Evolutionary conservation across 2,113 vertebrate genomes (phyloP), one percentile per base, ranked within the genome.

Genomic region (Cryptotis parvus): DNA sequence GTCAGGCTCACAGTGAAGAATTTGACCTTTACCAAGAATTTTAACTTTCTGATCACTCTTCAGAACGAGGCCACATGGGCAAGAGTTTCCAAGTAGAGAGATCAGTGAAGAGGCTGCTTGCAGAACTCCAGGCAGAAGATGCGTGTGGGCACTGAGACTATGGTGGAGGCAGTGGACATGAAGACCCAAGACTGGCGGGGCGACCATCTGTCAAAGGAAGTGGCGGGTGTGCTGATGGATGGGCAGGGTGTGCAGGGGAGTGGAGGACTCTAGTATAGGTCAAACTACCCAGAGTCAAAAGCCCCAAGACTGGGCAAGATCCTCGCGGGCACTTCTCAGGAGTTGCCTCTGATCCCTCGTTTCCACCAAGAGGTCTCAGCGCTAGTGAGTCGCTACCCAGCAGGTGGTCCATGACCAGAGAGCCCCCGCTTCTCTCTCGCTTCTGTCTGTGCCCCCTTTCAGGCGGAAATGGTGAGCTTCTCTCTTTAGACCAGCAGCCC

Each of bases 341-440:
- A 43, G 33, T 7, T 74, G 87, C 16, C 16, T 26, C 37, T 35
- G n/a, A 27, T 11, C 14, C 41, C 18, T 70, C 49, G 27, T 4
- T 41, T 77, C 26, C 22, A 58, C 55, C 55, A 22, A 20, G 6
- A 58, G 22, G 55, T 58, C 22, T 6, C 18, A 6, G 55, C 24
- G 55, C 55, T 20, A 22, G 55, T 26, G 14, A 2, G 49, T n/a
- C 87, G 37, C 37, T 7, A 27, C 26, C 14, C 65, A 84, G 43
- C 45, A 33, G 8, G 3, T 45, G 82, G 22, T 22, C 15, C 1
- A 12, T 2, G 9, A 31, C 14, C 20, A 0, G 6, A 37, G 55
- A 31, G 55, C 20, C 20, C 58, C 74, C 79, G 55, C 16, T 58
- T 22, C 52, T 26, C 14, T 14, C 29, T 72, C 66, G 29, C 1